phyloP scores from a whole-genome alignment of 2,113 vertebrate genomes.

The Lasiurus borealis region DNA sequence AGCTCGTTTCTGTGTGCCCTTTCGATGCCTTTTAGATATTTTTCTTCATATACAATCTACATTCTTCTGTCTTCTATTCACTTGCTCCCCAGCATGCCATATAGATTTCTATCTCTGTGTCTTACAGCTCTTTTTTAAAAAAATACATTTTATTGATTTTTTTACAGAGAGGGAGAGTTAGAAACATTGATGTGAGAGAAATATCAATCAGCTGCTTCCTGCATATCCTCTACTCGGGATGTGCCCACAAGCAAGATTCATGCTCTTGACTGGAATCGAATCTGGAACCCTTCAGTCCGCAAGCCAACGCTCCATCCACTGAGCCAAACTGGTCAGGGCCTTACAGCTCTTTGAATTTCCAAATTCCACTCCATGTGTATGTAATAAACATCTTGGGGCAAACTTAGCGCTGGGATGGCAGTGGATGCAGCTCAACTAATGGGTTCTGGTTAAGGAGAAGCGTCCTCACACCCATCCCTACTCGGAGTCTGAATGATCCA shows the following conservation, averaged over 20 bases:
- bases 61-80: background rate
- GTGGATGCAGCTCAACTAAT: background rate
- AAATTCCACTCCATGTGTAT: background rate
- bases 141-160: too few species aligned
- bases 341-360: background rate
- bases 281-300: too few species aligned
- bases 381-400: background rate
- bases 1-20: background rate
- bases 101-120: background rate
- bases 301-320: too few species aligned
- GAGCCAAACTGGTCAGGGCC: too few species aligned
- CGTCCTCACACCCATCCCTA: background rate
- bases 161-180: too few species aligned
- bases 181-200: too few species aligned
- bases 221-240: too few species aligned
- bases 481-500: background rate
- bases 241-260: too few species aligned
- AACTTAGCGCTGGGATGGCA: background rate
- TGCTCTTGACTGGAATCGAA: too few species aligned
- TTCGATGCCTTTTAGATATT: background rate
- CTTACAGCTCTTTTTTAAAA: background rate
- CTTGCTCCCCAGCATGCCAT: background rate
- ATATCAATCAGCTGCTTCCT: too few species aligned
- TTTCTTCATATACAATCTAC: background rate
- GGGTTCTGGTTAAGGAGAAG: conserved; percentile 1